Conservation (phyloP, 2,797 vertebrate species). For the Carcharodon carcharias region DNA sequence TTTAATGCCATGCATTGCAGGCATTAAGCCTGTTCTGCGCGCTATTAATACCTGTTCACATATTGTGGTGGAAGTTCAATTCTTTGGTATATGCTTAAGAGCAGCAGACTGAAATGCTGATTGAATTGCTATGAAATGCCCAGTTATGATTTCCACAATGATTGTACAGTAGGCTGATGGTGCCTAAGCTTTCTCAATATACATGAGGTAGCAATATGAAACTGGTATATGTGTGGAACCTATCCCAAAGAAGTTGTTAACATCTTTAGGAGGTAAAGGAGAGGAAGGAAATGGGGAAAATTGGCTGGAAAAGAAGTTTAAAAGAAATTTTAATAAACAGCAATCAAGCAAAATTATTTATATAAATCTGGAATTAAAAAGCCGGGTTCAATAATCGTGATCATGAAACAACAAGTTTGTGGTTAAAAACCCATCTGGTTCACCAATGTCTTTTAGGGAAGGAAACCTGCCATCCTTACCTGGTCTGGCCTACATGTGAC, state of each 20-base stretch:
- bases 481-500: neutral
- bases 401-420: neutral
- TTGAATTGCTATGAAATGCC: neutral
- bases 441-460: neutral
- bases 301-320: neutral
- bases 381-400: too few relatives aligned
- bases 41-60: neutral
- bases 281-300: neutral
- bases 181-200: neutral
- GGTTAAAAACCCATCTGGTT: neutral
- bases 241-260: neutral
- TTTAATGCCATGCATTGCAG: neutral
- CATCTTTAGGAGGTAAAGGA: neutral
- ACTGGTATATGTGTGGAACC: neutral
- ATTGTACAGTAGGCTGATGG: neutral
- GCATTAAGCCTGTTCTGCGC: neutral
- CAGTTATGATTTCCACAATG: neutral
- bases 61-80: neutral
- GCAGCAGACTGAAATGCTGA: neutral
- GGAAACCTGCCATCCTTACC: neutral
- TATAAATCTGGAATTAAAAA: neutral
- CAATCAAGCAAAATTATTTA: neutral
- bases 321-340: neutral
- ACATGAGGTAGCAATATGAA: neutral
- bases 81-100: neutral